Conservation (phyloP, 2,113 vertebrate species). For the Anolis carolinensis region DNA sequence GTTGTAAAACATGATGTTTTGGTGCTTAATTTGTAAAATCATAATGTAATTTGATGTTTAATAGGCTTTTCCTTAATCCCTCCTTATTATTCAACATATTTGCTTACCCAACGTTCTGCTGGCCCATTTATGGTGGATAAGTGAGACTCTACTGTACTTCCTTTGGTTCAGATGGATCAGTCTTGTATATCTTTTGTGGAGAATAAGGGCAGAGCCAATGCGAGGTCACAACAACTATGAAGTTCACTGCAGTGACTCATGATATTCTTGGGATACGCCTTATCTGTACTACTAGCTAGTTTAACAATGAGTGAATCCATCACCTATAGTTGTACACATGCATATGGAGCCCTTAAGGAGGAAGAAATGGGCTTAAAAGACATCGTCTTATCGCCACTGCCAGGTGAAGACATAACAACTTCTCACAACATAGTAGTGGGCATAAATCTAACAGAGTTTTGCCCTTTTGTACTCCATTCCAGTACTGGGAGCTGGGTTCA, state of each 20-base stretch:
- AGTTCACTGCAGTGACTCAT: not conserved
- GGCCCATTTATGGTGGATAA: too few species aligned
- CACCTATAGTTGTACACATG: too few species aligned
- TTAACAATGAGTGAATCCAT: not conserved
- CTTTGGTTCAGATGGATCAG: not conserved
- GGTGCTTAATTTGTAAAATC: too few species aligned
- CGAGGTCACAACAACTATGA: not conserved
- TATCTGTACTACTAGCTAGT: not conserved
- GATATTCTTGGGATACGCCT: too few species aligned
- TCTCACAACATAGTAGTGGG: not conserved
- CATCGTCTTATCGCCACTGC: not conserved
- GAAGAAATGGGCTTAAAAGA: fast-evolving
- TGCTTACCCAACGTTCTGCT: too few species aligned
- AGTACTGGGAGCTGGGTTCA: not conserved
- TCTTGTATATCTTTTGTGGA: not conserved
- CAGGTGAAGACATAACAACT: not conserved
- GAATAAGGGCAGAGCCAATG: not conserved
- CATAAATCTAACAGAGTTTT: not conserved
- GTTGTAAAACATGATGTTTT: too few species aligned
- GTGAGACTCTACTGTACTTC: too few species aligned
- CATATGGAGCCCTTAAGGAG: not conserved
- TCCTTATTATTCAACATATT: too few species aligned
- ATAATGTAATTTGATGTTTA: too few species aligned
- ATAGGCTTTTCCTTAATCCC: too few species aligned
- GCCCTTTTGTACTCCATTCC: not conserved